Base-by-base conservation (phyloP, 2,113 vertebrate genomes). In the Brachypodius melanocephalos region DNA sequence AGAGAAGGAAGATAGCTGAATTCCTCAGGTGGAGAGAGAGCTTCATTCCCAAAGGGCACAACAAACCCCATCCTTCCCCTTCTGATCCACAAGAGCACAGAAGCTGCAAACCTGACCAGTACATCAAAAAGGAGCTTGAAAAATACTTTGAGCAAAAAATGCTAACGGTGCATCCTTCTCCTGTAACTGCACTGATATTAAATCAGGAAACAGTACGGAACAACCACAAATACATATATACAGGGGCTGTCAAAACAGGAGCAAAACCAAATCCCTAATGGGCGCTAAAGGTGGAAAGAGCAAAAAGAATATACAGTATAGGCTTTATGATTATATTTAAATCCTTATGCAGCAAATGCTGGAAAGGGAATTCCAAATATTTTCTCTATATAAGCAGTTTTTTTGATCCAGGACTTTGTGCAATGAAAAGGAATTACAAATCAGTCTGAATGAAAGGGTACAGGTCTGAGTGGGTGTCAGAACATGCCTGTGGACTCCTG, bases 121-220 rank as follows among this genome's bases (percentile, higher is more conserved):
- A 97, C 96, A 98, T 98, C 98, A 98, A 98, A 98, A 97, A 82
- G 92, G 93, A 98, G 97, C 96, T 97, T 98, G 97, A 98, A 98
- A 98, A 98, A 98, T 95, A 97, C 97, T 98, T 98, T 92, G 97
- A 98, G 97, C 96, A 96, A 97, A 98, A 98, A 98, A 85, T 98
- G 98, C 98, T 98, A 98, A 98, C 97, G 91, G 97, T 98, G 98
- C 98, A 98, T 98, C 97, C 98, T 97, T 96, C 97, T 94, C 95
- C 91, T 72, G 85, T 93, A 96, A 97, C 95, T 81, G 93, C 72
- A 63, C 97, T 91, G 97, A 97, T 98, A 98, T 98, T 98, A 98
- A 98, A 98, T 98, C 98, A 98, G 97, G 97, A 98, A 98, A 97
- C 97, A 95, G 97, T 49, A 97, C 72, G 57, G 96, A 98, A 97